Base-by-base conservation (phyloP, 64 coral and sea anemone species). In the Trachythela sp. region DNA sequence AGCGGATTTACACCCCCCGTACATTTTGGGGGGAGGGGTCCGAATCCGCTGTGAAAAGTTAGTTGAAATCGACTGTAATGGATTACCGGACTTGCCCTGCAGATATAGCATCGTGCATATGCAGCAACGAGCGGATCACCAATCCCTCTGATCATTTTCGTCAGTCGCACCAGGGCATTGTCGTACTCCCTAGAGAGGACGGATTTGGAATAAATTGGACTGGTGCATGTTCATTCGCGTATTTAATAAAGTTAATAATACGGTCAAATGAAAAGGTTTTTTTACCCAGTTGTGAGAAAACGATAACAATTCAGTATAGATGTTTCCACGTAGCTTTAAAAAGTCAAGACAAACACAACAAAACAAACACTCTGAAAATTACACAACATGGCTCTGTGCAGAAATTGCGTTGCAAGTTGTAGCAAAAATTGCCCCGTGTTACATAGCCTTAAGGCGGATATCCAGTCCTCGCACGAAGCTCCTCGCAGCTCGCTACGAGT, bases 111-210 rank as follows among this genome's bases (percentile, higher is more conserved):
- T 33, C 96, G 88, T 40, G 96, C 92, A 92, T 99, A 99, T 8
- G 92, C 84, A 32, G 96, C 93, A 18, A 99, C 96, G 31, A 99
- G 85, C 2, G 96, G 96, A 42, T 99, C 96, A 13, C 96, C 96
- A 49, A 99, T 95, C 2, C 96, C 96, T 84, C 96, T 72, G 36
- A 99, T 94, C 93, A 99, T 99, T 45, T 99, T 99, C 26, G 93
- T 99, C 48, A 99, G 35, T 13, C 96, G 88, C 10, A 99, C 91
- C 34, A 99, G 86, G 36, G 93, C 96, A 88, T 93, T 94, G 38
- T 91, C 94, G 86, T 95, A 99, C 83, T 99, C 96, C 17, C 96
- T 99, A 64, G 80, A 77, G 34, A 85, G 88, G 10, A 37, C 20
- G 4, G 34, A 86, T n/a, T 4, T 59, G n/a, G n/a, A n/a, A n/a